Base-by-base conservation (phyloP, 2,888 invertebrate genomes). In the Sarcophaga carnaria region DNA sequence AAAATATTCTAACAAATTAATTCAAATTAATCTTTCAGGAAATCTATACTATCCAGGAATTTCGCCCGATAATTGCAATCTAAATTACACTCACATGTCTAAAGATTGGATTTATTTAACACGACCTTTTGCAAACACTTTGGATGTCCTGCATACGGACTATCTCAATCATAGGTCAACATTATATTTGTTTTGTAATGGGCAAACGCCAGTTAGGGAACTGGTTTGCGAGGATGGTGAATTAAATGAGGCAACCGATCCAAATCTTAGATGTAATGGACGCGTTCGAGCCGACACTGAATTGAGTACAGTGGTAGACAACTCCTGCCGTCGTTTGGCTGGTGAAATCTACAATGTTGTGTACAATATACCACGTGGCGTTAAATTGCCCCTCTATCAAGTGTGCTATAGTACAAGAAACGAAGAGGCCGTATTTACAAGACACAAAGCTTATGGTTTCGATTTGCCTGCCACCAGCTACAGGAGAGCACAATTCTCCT, bases 81-180 rank as follows among this genome's bases (percentile, higher is more conserved):
- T 87, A 59, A 81, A 78, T 63, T 74, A 74, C 2, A 60, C 78
- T 22, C 14, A 71, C 20, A 81, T 87, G 86, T 59, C 75, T 63
- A 80, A 22, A 59, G 66, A 60, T 20, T 87, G 86, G 86, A 76
- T 87, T 74, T 87, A 80, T 69, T 79, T 83, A 37, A 66, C 70
- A 6, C 59, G 49, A 64, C 49, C 75, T 0, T 66, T 66, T 25
- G 4, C n/a, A 12, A 63, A 4, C 45, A 83, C 45, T 37, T 83
- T 82, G 86, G 83, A 84, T 75, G 27, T 87, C 47, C 60, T 87
- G 49, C 86, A 66, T 20, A 87, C 78, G 2, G 80, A 87, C 75
- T 83, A 63, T 70, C 37, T 87, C 45, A 12, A 45, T 11, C 80
- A 87, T 81, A 74, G 70, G 20, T 47, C 47, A 59, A 27, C 27